Evolutionary conservation across 2,888 invertebrate genomes (phyloP).

Genomic region (Drosophila maculinotata): DNA sequence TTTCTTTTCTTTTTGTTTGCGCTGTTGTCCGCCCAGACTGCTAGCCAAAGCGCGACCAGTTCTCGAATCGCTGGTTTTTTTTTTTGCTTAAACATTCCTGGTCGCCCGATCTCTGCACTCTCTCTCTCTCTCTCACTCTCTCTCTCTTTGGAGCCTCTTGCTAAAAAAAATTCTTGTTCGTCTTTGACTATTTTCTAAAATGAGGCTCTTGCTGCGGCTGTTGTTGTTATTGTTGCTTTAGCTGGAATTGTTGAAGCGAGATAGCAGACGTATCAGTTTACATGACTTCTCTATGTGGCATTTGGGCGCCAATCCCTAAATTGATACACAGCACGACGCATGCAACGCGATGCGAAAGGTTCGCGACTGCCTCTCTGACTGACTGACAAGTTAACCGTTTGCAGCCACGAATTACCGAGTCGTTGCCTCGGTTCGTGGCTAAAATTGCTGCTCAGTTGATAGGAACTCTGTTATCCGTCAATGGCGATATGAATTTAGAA

Average conservation of each 20-base stretch:
- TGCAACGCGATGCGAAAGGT: constrained; percentile 32
- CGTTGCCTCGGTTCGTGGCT: neutral
- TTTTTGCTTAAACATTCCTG: constrained; percentile 64
- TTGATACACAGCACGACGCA: constrained; percentile 57
- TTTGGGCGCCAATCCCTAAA: constrained; percentile 78
- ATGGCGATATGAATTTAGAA: neutral
- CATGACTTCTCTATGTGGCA: constrained; percentile 78
- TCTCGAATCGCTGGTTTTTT: constrained; percentile 65
- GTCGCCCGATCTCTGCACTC: constrained; percentile 38
- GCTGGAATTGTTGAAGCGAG: constrained; percentile 54
- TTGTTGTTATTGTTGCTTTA: constrained; percentile 39
- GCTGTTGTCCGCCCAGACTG: constrained; percentile 54
- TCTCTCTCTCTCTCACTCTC: constrained; percentile 10
- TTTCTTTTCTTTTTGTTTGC: constrained; percentile 46
- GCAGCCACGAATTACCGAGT: neutral
- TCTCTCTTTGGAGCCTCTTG: constrained; percentile 22
- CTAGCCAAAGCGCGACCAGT: constrained; percentile 60
- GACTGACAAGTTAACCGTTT: constrained; percentile 16
- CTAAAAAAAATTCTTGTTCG: constrained; percentile 59
- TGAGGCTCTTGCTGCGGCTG: constrained; percentile 33
- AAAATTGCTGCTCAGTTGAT: constrained; percentile 16
- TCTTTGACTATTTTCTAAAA: constrained; percentile 73
- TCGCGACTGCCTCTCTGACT: constrained; percentile 11
- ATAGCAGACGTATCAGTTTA: constrained; percentile 68
- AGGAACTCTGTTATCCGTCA: constrained; percentile 10